Evolutionary conservation across 2,797 vertebrate species (phyloP).

Genomic region (Linurgus olivaceus): DNA sequence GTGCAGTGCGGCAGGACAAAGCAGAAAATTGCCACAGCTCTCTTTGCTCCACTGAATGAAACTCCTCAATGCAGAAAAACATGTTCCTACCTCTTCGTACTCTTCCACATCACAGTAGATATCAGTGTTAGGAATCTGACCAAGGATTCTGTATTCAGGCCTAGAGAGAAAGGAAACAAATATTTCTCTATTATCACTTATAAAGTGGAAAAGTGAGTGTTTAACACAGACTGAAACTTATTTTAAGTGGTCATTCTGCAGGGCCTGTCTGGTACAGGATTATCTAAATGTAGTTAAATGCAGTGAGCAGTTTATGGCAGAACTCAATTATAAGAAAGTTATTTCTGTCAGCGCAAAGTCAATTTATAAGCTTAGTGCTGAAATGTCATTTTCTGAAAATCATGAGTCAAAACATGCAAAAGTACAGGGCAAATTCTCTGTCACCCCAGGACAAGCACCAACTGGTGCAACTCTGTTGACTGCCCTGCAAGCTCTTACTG

Average conservation of each 20-base stretch:
- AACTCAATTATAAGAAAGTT: not conserved
- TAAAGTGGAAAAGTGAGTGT: not conserved
- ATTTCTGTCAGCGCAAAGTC: not conserved
- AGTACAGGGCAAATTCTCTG: not conserved
- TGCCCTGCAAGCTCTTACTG: not conserved
- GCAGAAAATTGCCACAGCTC: not conserved
- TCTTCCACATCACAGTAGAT: conserved; percentile 88
- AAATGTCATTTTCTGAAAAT: not conserved
- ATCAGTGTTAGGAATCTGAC: conserved; percentile 85
- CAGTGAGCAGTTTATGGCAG: not conserved
- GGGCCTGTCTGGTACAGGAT: not conserved
- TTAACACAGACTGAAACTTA: not conserved
- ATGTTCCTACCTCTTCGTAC: conserved; percentile 86
- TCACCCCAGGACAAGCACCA: not conserved
- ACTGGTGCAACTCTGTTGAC: not conserved
- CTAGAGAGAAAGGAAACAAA: conserved; percentile 70
- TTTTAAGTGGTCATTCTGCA: not conserved
- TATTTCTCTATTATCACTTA: not conserved
- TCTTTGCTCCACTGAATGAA: not conserved
- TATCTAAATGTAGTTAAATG: not conserved
- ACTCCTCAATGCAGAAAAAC: not conserved
- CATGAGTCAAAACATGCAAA: not conserved
- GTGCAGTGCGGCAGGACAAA: not conserved
- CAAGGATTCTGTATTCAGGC: conserved; percentile 86
- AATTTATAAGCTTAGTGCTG: not conserved